Conservation (phyloP, 2,888 invertebrate species). For the Drosophila monieri region DNA sequence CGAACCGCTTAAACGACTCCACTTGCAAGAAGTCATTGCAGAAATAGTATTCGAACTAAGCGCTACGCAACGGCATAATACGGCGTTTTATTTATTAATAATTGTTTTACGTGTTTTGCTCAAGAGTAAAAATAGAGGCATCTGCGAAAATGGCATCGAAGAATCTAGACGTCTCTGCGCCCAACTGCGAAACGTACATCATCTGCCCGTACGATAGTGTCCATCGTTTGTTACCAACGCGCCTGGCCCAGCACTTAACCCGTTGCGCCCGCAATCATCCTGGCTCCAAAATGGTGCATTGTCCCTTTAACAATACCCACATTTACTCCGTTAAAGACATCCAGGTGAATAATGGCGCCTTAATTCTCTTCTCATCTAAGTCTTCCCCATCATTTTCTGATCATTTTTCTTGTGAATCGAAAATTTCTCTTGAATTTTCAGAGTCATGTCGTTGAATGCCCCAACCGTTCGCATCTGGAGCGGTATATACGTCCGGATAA, state of each 20-base stretch:
- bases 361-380: too few species aligned
- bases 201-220: slow-evolving; percentile 86
- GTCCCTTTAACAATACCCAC: slow-evolving; percentile 86
- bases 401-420: too few species aligned
- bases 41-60: background rate
- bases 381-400: too few species aligned
- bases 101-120: too few species aligned
- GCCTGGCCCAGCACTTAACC: slow-evolving; percentile 85
- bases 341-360: slow-evolving; percentile 36
- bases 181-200: slow-evolving; percentile 49
- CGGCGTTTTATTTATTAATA: too few species aligned
- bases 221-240: slow-evolving; percentile 85
- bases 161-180: background rate
- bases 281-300: slow-evolving; percentile 82
- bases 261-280: slow-evolving; percentile 85
- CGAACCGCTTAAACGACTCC: background rate
- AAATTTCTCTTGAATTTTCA: slow-evolving; percentile 16
- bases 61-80: background rate
- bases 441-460: slow-evolving; percentile 64
- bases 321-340: slow-evolving; percentile 85
- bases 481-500: slow-evolving; percentile 43
- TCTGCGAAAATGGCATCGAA: too few species aligned
- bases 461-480: slow-evolving; percentile 50
- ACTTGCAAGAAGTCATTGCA: background rate
- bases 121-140: too few species aligned